Base-by-base conservation (phyloP, 2,113 vertebrate species). In the Collichthys lucidus region DNA sequence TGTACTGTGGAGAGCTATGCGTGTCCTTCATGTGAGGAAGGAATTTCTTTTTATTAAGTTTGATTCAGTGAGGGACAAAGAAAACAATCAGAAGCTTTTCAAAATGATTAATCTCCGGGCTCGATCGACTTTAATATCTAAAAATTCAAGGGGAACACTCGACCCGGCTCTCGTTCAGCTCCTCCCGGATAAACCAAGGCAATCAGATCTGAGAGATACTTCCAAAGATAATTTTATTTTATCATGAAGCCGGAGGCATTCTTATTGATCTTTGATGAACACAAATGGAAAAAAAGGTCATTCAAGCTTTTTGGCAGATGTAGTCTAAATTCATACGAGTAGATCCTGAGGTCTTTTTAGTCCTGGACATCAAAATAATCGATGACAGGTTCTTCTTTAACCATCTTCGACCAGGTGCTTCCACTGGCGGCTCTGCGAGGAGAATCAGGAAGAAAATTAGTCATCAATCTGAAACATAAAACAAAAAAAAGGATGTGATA, bases 311-410 rank as follows among this genome's bases (percentile, higher is more conserved):
- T 63, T 66, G 50, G 66, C 66, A 82, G 42, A 63, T 78, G 68
- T 9, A 26, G n/a, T 49, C 12, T 26, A 22, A 8, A 47, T 52
- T 47, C 62, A 42, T 50, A 6, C 9, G 8, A 65, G 40, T 7
- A 59, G 67, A 62, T 84, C 75, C 72, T 79, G 74, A 84, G 68
- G 53, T 42, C 29, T 44, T 11, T 15, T 88, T 89, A 99, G 91
- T 99, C 98, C 87, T 99, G 97, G 77, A 99, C 97, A 88, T 99
- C 98, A 91, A 99, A 99, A 91, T 99, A 99, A 94, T 99, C 98
- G 59, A 99, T 96, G 19, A 95, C 52, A 0, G 97, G 95, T 75
- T 99, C 97, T 67, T 97, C 96, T 89, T 97, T 97, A 42, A 95
- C 77, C 60, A 94, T 92, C 91, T 96, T 98, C 19, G 95, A 95